phyloP scores from a whole-genome alignment of 1,140 invertebrate genomes.

The Diorhabda sublineata region DNA sequence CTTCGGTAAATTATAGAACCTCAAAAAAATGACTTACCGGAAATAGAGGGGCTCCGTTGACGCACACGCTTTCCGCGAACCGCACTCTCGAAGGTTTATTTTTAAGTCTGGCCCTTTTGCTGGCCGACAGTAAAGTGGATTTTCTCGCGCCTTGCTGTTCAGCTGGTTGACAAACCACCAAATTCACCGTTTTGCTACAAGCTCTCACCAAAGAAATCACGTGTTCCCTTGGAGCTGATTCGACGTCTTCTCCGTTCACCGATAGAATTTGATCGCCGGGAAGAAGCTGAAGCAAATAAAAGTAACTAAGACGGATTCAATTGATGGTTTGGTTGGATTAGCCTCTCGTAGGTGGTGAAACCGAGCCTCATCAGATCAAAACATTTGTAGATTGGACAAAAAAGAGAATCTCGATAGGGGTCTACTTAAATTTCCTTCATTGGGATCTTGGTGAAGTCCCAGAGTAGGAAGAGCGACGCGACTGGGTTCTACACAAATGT shows the following conservation, averaged over 20 bases:
- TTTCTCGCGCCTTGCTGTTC: slow-evolving; percentile 63
- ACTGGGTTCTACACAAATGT: no score
- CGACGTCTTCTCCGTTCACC: slow-evolving; percentile 88
- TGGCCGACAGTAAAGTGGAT: slow-evolving; percentile 79
- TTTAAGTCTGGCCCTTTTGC: slow-evolving; percentile 77
- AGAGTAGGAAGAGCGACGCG: no score
- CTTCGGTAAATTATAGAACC: no score
- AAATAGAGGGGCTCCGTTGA: slow-evolving; percentile 76
- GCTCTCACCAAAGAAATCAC: slow-evolving; percentile 85
- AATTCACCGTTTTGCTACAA: slow-evolving; percentile 67
- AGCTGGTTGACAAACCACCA: slow-evolving; percentile 80
- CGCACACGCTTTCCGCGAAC: slow-evolving; percentile 83
- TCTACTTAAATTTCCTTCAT: no score
- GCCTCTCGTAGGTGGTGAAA: no score
- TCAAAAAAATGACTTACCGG: slow-evolving; percentile 53
- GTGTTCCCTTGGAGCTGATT: slow-evolving; percentile 76
- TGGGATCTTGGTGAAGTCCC: no score
- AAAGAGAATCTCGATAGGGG: no score
- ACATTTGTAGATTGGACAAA: no score
- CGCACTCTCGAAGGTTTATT: slow-evolving; percentile 79
- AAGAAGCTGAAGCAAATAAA: slow-evolving; percentile 55
- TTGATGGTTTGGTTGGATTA: no score
- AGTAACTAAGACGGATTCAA: no score
- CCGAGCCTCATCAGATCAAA: no score
- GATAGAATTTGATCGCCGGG: slow-evolving; percentile 85